phyloP scores from a whole-genome alignment of 92 coral and sea anemone genomes.

The Zoanthus gigantus region DNA sequence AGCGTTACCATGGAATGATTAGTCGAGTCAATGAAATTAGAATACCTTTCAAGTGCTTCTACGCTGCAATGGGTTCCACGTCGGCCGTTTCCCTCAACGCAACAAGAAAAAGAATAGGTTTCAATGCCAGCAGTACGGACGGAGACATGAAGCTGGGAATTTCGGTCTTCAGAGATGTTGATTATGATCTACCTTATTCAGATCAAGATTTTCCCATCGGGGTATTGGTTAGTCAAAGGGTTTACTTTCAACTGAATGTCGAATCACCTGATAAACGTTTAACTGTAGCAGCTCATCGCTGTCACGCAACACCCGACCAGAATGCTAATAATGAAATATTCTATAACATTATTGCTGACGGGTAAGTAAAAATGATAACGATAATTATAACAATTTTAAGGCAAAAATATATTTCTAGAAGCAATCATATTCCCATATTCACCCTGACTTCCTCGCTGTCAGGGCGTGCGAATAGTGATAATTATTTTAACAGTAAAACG shows the following conservation, averaged over 20 bases:
- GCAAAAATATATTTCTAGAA: too few relatives aligned
- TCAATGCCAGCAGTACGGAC: slow-evolving; percentile 65
- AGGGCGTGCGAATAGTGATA: too few relatives aligned
- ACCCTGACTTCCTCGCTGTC: too few relatives aligned
- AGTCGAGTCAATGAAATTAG: slow-evolving; percentile 75
- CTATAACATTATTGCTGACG: slow-evolving; percentile 77
- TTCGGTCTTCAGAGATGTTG: slow-evolving; percentile 73
- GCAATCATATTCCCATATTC: too few relatives aligned
- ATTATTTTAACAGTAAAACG: too few relatives aligned
- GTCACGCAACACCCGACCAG: slow-evolving; percentile 92
- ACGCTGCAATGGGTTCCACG: slow-evolving; percentile 68
- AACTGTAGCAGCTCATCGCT: slow-evolving; percentile 80
- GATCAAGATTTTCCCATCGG: slow-evolving; percentile 90
- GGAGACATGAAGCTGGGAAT: slow-evolving; percentile 76
- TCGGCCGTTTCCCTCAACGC: slow-evolving; percentile 75
- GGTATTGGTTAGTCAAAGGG: slow-evolving; percentile 71
- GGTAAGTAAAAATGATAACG: slow-evolving; percentile 53
- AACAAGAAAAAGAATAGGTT: slow-evolving; percentile 72
- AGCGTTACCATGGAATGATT: slow-evolving; percentile 68
- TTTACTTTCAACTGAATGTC: slow-evolving; percentile 76
- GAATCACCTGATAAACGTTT: slow-evolving; percentile 77
- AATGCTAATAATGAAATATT: slow-evolving; percentile 74
- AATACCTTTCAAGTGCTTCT: slow-evolving; percentile 85
- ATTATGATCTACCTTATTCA: slow-evolving; percentile 67
- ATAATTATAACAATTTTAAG: too few relatives aligned